phyloP scores from a whole-genome alignment of 2,797 vertebrate genomes.

The Setipinna tenuifilis region DNA sequence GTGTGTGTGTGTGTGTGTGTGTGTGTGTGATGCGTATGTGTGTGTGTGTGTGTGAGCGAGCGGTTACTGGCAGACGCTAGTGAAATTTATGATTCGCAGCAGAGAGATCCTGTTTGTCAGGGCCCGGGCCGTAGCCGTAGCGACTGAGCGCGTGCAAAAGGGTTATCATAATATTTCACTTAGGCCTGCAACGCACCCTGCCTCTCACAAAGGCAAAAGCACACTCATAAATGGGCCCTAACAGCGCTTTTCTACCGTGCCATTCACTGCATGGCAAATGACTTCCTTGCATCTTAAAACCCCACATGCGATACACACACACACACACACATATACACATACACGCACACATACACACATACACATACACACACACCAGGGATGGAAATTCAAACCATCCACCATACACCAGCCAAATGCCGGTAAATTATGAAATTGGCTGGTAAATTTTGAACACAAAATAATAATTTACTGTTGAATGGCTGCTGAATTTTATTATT shows the following conservation, averaged over 20 bases:
- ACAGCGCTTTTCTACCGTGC: background rate
- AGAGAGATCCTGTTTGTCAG: constrained; percentile 21
- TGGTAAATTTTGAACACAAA: no score
- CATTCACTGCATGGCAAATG: background rate
- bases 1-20: no score
- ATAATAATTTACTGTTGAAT: no score
- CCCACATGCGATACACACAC: background rate
- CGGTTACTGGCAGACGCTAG: constrained; percentile 9
- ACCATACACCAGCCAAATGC: no score
- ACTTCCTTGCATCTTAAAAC: background rate
- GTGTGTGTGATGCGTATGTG: no score
- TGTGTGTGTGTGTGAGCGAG: no score
- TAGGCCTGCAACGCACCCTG: background rate
- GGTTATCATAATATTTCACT: constrained; percentile 19
- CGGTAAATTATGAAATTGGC: no score
- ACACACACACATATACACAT: background rate
- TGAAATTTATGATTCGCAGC: constrained; percentile 18
- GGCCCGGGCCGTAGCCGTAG: background rate
- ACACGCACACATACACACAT: background rate
- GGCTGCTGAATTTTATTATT: no score
- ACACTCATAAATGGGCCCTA: background rate
- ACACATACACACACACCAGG: constrained; percentile 26
- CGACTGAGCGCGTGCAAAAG: background rate
- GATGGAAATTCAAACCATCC: no score
- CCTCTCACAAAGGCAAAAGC: background rate